Percentiles rank a stretch among this genome's conserved stretches.
Evolutionary conservation across 2,113 vertebrate genomes (phyloP).

Genomic region (Polypterus senegalus): DNA sequence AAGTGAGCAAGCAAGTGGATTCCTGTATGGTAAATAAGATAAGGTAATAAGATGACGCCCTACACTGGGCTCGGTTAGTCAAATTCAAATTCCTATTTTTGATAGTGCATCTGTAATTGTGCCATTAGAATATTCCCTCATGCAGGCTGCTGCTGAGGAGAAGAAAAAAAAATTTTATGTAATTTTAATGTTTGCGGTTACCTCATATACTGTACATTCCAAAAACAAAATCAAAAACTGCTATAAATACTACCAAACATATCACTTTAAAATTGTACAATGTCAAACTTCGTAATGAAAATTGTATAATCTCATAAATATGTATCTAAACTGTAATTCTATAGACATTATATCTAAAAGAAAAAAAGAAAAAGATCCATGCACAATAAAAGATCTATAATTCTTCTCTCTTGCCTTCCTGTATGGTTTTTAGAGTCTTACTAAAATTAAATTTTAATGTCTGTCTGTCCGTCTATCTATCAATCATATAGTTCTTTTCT

Average conservation of each 20-base stretch:
- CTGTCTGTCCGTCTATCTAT: too few relatives aligned
- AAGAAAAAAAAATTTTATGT: conserved; percentile 74
- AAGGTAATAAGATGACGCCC: conserved; percentile 23
- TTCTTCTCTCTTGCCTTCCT: conserved; percentile 42
- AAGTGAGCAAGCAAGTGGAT: too few relatives aligned
- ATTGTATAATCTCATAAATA: conserved; percentile 73
- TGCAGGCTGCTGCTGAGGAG: conserved; percentile 51
- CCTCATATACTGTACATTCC: conserved; percentile 98
- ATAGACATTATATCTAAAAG: conserved; percentile 55
- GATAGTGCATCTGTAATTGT: conserved; percentile 67
- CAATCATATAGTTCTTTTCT: too few relatives aligned
- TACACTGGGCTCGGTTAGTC: conserved; percentile 73
- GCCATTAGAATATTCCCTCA: conserved; percentile 71
- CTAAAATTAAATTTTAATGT: too few relatives aligned
- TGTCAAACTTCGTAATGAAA: conserved; percentile 58
- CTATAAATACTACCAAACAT: conserved; percentile 92
- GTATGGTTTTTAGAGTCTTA: too few relatives aligned
- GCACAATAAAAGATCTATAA: conserved; percentile 96
- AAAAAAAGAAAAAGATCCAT: conserved; percentile 57
- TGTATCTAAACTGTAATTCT: conserved; percentile 72
- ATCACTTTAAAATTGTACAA: conserved; percentile 86
- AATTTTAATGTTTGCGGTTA: conserved; percentile 91
- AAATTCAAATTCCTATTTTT: conserved; percentile 76
- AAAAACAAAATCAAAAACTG: conserved; percentile 81
- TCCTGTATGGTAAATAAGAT: too few relatives aligned